Base-by-base conservation (phyloP, 2,113 vertebrate genomes). In the Isurus oxyrinchus region DNA sequence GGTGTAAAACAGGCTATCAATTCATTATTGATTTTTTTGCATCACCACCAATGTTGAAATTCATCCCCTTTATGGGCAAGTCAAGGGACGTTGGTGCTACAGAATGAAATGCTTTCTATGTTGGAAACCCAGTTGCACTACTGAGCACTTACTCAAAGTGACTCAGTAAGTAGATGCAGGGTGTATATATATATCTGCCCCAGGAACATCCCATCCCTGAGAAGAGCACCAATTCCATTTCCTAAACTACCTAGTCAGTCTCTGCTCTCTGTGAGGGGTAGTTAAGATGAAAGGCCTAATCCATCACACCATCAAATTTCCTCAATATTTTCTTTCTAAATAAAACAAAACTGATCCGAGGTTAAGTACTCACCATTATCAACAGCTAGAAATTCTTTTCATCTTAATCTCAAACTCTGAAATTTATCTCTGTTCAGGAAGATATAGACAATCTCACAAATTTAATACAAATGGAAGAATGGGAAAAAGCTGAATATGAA, bases 401-500 rank as follows among this genome's bases (percentile, higher is more conserved):
- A 84, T 44, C 44, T 84, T 19, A 40, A 84, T 5, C 79, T 84
- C 66, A 76, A 55, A 72, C 25, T 95, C 66, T 35, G 8, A 95
- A 40, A n/a, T 67, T 25, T 95, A 5, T 95, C 94, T 49, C 94
- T 72, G 63, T 49, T 76, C 94, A 95, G 94, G 94, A 95, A 55
- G 94, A 95, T 53, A 53, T 95, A 53, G 94, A 95, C 53, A 72
- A 95, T 95, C 63, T 95, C 63, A 35, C 67, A 72, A 72, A 14
- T 35, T 31, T 95, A 31, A 14, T 95, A 31, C 44, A 72, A 95
- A 55, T 27, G 67, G 67, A 95, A 95, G 66, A 95, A 95, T 95
- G 94, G 94, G 94, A 55, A 5, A 95, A 35, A 53, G 13, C 44
- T 95, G 94, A 66, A 3, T 95, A 69, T 66, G 63, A 69, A 35